Evolutionary conservation across 2,113 vertebrate genomes (phyloP).

Genomic region (Aplodontia rufa): DNA sequence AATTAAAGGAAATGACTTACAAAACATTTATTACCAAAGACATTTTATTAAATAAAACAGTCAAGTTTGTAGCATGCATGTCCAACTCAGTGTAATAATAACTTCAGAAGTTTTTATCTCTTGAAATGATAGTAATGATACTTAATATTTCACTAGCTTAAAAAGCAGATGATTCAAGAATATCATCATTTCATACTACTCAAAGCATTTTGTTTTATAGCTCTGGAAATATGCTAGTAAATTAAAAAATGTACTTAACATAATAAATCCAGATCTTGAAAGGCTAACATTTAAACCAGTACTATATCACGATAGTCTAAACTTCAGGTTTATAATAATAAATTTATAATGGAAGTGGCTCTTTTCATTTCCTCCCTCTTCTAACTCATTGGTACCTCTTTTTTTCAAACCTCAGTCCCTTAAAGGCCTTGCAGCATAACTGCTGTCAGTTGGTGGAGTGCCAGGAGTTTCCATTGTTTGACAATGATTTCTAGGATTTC

Average conservation of each 20-base stretch:
- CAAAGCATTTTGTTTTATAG: constrained; percentile 57
- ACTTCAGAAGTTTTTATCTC: constrained; percentile 35
- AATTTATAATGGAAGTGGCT: not conserved
- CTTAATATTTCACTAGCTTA: constrained; percentile 43
- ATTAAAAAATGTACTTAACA: constrained; percentile 34
- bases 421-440: not conserved
- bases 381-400: not conserved
- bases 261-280: constrained; percentile 59
- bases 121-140: constrained; percentile 45
- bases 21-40: constrained; percentile 3
- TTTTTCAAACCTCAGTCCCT: constrained; percentile 1
- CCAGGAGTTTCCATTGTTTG: constrained; percentile 7
- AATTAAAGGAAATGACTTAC: constrained; percentile 37
- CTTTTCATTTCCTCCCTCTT: not conserved
- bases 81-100: not conserved
- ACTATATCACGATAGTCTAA: not conserved
- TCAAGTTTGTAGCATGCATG: not conserved
- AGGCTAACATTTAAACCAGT: constrained; percentile 19
- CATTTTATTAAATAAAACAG: constrained; percentile 1
- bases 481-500: not conserved
- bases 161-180: constrained; percentile 46
- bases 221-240: constrained; percentile 56
- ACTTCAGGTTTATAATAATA: constrained; percentile 13
- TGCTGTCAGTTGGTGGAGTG: not conserved
- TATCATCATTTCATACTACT: constrained; percentile 43